Evolutionary conservation across 2,113 vertebrate species (phyloP), one percentile per base, ranked within the genome.

Genomic region (Brachionichthys hirsutus): DNA sequence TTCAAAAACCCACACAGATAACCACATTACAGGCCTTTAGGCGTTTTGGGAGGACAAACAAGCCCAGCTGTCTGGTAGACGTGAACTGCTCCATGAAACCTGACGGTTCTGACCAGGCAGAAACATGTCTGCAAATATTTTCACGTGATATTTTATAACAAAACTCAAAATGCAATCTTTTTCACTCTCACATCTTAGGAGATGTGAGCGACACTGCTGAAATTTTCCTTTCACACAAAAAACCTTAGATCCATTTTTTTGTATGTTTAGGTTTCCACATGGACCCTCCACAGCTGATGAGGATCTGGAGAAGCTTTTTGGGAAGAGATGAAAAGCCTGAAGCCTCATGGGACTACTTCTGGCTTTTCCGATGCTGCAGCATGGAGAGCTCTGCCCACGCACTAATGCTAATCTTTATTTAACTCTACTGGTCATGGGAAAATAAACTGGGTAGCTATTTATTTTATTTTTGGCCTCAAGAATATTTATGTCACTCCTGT

Each of bases 361-460:
- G 67, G 56, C 44, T 38, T 30, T 30, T 67, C 48, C n/a, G 45
- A 48, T 36, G 52, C 67, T 48, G 70, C 73, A 56, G 56, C 48
- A 64, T 54, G 64, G 73, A 72, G 11, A 59, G 54, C 65, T 72
- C 82, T 80, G 77, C 86, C 85, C 79, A 85, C 57, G 62, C 75
- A 81, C 74, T 88, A 73, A 54, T 76, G 66, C 71, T 71, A 70
- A 77, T 85, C 90, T 89, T 87, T 86, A 89, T 83, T 85, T 89
- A 90, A 87, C 84, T 84, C 54, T 18, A 54, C 65, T 56, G 77
- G 81, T 80, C 84, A 76, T 92, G 90, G 89, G 91, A 91, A 92
- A 84, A 77, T 30, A 75, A 73, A 74, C 73, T 79, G 3, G n/a
- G 54, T 70, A 45, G 16, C n/a, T 38, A 2, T 30, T 13, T 58